A percentile compares a stretch with the other conserved stretches of the same genome.
Conservation (phyloP, 2,797 vertebrate genomes). For the Ispidina lecontei region DNA sequence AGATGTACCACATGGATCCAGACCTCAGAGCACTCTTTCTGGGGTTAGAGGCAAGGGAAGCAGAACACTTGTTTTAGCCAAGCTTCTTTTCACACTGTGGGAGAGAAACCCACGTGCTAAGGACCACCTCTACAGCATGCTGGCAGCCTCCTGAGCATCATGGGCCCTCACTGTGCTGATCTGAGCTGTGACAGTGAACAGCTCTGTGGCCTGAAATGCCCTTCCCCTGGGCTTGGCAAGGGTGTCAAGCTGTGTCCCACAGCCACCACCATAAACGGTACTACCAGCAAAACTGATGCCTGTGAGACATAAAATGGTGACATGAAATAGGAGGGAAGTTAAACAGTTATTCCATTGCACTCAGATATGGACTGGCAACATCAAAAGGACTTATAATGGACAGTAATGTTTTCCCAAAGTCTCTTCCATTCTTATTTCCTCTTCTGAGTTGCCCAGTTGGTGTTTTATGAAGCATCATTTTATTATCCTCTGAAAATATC, state of each 20-base stretch:
- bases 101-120: neutral
- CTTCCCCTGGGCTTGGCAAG: neutral
- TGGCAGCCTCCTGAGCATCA: neutral
- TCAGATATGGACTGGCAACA: constrained; percentile 59
- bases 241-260: neutral
- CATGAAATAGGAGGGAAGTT: constrained; percentile 71
- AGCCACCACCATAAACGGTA: neutral
- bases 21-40: neutral
- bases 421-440: constrained; percentile 29
- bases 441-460: neutral
- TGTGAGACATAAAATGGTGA: constrained; percentile 46
- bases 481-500: constrained; percentile 30
- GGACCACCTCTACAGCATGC: neutral
- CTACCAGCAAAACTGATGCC: constrained; percentile 12
- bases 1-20: neutral
- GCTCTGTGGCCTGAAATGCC: neutral
- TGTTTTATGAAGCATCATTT: constrained; percentile 14
- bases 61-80: neutral
- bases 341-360: constrained; percentile 64
- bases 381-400: constrained; percentile 43
- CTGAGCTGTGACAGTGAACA: neutral
- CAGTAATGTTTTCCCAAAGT: constrained; percentile 37
- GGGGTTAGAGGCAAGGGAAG: neutral
- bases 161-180: neutral
- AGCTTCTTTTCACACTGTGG: neutral